Base-by-base conservation (phyloP, 2,888 invertebrate species). In the Pomacea canaliculata region DNA sequence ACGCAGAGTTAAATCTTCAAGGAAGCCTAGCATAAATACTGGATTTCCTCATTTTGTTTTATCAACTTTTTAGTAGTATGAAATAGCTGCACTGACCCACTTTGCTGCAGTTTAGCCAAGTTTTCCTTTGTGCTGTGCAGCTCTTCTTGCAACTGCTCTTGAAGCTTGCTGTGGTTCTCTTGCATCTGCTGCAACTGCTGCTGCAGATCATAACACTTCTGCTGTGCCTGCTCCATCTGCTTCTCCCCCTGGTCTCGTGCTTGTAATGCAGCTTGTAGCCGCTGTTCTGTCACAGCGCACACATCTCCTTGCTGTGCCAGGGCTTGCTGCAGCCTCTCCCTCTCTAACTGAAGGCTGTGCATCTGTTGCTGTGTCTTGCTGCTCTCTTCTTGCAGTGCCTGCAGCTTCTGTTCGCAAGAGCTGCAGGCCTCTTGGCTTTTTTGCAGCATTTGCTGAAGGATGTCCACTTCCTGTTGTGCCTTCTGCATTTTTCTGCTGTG, bases 301-400 rank as follows among this genome's bases (percentile, higher is more conserved):
- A 16, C 56, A 27, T 72, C 23, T n/a, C 19, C 8, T 18, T 51
- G 37, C 23, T 16, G 23, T 16, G 46, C 23, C 65, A 51, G 65
- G 23, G 37, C 16, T 12, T 60, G 49, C 63, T 49, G 27, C 49
- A 71, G 23, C 48, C 46, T 19, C 12, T 37, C 48, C 23, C 49
- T 49, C 23, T 49, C 71, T 23, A 65, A 51, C 51, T 72, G 72
- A 27, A 72, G 72, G 46, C 12, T 19, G 37, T 63, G n/a, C 19
- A 65, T n/a, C n/a, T 66, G 51, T 49, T 72, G 65, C 72, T 72
- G 72, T 49, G 63, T 65, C 19, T 19, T 19, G 27, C n/a, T 13
- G 51, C 19, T 16, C 10, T 18, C 49, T 7, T 51, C 63, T 49
- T 65, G 51, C 23, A 63, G 63, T 23, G 51, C 65, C 51, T 51